phyloP scores from a whole-genome alignment of 2,797 vertebrate species.

The Onychomys leucogaster region DNA sequence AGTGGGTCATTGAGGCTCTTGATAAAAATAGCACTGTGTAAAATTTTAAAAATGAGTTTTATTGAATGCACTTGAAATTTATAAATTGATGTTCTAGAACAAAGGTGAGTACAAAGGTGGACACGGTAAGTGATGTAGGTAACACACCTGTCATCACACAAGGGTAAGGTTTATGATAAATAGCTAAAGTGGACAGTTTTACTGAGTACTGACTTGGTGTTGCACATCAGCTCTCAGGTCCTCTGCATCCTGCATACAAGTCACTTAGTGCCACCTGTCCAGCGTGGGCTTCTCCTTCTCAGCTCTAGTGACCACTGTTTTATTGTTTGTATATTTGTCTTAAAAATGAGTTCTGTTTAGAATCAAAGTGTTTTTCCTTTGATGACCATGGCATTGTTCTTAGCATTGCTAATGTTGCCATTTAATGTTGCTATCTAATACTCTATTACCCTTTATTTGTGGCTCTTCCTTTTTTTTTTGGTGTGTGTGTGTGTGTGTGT shows the following conservation, averaged over 20 bases:
- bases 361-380: neutral
- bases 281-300: neutral
- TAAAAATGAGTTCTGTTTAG: neutral
- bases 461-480: neutral
- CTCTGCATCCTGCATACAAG: neutral
- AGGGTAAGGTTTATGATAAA: no score
- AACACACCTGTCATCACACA: no score
- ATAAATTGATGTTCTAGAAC: neutral
- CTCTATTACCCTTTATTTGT: neutral
- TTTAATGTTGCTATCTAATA: neutral
- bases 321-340: neutral
- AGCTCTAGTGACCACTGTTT: neutral
- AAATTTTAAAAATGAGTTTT: neutral
- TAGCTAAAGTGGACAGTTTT: neutral
- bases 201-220: neutral
- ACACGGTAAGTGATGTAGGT: neutral
- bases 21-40: neutral
- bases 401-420: neutral
- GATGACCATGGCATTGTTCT: neutral
- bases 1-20: neutral
- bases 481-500: no score
- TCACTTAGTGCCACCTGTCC: neutral
- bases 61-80: neutral
- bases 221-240: neutral
- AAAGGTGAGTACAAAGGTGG: no score